phyloP scores from a whole-genome alignment of 2,888 invertebrate genomes.

The Calameuta pallipes region DNA sequence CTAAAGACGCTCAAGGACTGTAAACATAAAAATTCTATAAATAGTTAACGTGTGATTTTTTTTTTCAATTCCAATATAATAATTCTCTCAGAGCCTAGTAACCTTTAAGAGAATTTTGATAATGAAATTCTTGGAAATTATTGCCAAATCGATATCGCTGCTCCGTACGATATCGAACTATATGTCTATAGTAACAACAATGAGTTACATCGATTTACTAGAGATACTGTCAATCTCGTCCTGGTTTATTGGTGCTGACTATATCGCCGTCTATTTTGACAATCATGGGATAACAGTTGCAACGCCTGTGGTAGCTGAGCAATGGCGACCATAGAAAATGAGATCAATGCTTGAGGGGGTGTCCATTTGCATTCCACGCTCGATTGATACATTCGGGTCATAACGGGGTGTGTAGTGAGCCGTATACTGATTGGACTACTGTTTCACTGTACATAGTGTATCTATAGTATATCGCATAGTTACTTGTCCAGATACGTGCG shows the following conservation, averaged over 20 bases:
- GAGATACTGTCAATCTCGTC: slow-evolving; percentile 3
- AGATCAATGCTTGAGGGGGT: slow-evolving; percentile 3
- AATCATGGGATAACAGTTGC: slow-evolving; percentile 3
- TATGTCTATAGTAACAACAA: not conserved
- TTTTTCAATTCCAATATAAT: not conserved
- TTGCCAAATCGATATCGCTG: slow-evolving; percentile 1
- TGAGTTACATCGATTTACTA: not conserved
- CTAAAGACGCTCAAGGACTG: not conserved
- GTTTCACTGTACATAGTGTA: not conserved
- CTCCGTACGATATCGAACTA: not conserved
- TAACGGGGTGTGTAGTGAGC: not conserved
- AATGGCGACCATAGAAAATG: not conserved
- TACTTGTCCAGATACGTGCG: not conserved
- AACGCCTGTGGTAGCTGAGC: not conserved
- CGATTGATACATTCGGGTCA: slow-evolving; percentile 5
- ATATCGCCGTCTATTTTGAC: slow-evolving; percentile 6
- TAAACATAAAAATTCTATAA: not conserved
- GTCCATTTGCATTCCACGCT: slow-evolving; percentile 3
- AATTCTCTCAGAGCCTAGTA: not conserved
- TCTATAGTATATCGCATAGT: not conserved
- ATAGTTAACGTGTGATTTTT: not conserved
- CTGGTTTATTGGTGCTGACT: slow-evolving; percentile 6
- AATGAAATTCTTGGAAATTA: slow-evolving; percentile 1
- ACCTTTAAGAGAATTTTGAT: slow-evolving; percentile 1
- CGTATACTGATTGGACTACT: not conserved